Evolutionary conservation across 2,113 vertebrate genomes (phyloP).

Genomic region (Spizaetus ornatus): DNA sequence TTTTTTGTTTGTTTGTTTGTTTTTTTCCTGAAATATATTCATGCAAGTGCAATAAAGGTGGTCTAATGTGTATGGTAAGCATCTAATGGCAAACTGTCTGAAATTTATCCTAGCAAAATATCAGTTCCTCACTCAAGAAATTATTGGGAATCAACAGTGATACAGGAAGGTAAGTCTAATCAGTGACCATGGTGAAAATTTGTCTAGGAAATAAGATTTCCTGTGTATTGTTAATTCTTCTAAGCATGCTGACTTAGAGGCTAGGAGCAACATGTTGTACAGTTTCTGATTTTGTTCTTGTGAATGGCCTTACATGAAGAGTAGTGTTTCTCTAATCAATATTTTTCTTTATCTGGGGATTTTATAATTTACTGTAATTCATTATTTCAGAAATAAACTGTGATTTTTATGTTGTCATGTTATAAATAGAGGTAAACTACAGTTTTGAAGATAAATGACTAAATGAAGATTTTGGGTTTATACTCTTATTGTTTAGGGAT

Average conservation of each 20-base stretch:
- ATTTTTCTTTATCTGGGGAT: not conserved
- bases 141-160: not conserved
- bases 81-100: not conserved
- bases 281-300: not conserved
- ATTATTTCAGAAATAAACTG: not conserved
- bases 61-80: not conserved
- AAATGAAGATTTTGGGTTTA: not conserved
- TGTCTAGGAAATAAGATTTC: not conserved
- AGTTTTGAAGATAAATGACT: not conserved
- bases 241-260: not conserved
- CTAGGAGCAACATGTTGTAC: not conserved
- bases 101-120: not conserved
- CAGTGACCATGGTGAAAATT: not conserved
- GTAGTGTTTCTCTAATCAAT: not conserved
- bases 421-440: not conserved
- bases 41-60: not conserved
- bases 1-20: too few species aligned
- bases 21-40: not conserved
- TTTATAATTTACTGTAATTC: not conserved
- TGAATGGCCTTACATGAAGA: not conserved
- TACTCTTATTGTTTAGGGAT: not conserved
- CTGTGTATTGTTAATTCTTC: not conserved
- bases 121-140: not conserved
- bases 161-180: not conserved
- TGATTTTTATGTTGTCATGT: not conserved